Evolutionary conservation across 2,888 invertebrate genomes (phyloP).

Genomic region (Orgyia antiqua): DNA sequence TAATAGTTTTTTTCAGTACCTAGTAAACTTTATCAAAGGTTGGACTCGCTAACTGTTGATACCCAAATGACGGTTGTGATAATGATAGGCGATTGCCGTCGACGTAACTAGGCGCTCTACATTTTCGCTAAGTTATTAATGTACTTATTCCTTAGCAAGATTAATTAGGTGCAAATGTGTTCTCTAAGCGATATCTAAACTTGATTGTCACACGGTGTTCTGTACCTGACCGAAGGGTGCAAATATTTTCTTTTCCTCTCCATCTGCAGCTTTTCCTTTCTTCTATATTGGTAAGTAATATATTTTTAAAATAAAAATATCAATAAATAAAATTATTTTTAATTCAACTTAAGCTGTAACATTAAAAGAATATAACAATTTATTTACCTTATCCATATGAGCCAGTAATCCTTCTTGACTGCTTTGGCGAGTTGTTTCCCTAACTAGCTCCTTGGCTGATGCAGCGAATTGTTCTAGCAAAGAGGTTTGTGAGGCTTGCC

Average conservation of each 20-base stretch:
- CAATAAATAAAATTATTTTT: slow-evolving; percentile 14
- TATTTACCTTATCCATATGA: slow-evolving; percentile 91
- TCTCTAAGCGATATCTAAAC: too few relatives aligned
- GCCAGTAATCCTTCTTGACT: slow-evolving; percentile 93
- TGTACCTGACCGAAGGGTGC: slow-evolving; percentile 90
- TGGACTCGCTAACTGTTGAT: too few relatives aligned
- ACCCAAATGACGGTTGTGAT: too few relatives aligned
- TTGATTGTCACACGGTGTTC: slow-evolving; percentile 19
- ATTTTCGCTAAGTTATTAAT: too few relatives aligned
- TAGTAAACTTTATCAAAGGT: too few relatives aligned
- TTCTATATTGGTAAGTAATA: slow-evolving; percentile 51
- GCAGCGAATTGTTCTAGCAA: slow-evolving; percentile 91
- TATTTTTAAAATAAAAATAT: slow-evolving; percentile 21
- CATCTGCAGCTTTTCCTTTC: slow-evolving; percentile 88
- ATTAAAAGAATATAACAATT: not conserved
- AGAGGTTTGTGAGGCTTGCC: slow-evolving; percentile 91
- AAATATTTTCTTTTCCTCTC: slow-evolving; percentile 85
- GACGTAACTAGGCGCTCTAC: too few relatives aligned
- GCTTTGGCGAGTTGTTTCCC: slow-evolving; percentile 91
- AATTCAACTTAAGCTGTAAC: not conserved
- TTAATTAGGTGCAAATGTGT: too few relatives aligned
- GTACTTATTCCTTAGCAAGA: too few relatives aligned
- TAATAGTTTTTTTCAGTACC: too few relatives aligned
- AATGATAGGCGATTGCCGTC: too few relatives aligned
- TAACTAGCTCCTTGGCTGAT: slow-evolving; percentile 92